Percentiles rank a stretch among this genome's conserved stretches.
phyloP scores from a whole-genome alignment of 2,888 invertebrate species.

The Polietes domitor region DNA sequence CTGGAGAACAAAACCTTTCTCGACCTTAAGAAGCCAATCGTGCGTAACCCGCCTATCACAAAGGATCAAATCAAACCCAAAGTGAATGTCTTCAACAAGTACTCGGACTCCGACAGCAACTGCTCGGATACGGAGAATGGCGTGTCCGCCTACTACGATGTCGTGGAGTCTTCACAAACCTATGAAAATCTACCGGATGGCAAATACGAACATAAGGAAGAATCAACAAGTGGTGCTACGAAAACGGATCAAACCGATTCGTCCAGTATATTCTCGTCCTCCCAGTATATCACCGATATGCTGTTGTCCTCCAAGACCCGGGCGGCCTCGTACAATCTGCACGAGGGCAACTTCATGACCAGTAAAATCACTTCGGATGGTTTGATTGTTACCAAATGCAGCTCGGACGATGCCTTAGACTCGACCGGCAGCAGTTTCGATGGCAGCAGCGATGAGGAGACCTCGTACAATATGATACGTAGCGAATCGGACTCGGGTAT shows the following conservation, averaged over 20 bases:
- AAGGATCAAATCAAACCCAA: slow-evolving; percentile 86
- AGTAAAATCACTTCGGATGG: slow-evolving; percentile 81
- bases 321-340: slow-evolving; percentile 79
- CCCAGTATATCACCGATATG: slow-evolving; percentile 81
- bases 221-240: not conserved
- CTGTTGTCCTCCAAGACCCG: slow-evolving; percentile 79
- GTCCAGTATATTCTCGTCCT: slow-evolving; percentile 73
- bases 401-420: slow-evolving; percentile 80
- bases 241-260: slow-evolving; percentile 38
- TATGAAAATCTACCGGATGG: slow-evolving; percentile 80
- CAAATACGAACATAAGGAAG: slow-evolving; percentile 73
- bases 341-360: slow-evolving; percentile 80
- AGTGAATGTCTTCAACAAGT: slow-evolving; percentile 84
- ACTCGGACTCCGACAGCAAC: slow-evolving; percentile 83
- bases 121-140: slow-evolving; percentile 83
- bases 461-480: slow-evolving; percentile 80
- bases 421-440: slow-evolving; percentile 81
- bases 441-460: slow-evolving; percentile 80
- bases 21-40: slow-evolving; percentile 80
- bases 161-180: slow-evolving; percentile 78
- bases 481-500: slow-evolving; percentile 81
- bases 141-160: slow-evolving; percentile 80
- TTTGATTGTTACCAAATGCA: slow-evolving; percentile 80
- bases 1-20: slow-evolving; percentile 78
- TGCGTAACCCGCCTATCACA: slow-evolving; percentile 85